A percentile compares a stretch with the other conserved stretches of the same genome.
Evolutionary conservation across 2,888 invertebrate species (phyloP).

Genomic region (Eupithecia dodoneata): DNA sequence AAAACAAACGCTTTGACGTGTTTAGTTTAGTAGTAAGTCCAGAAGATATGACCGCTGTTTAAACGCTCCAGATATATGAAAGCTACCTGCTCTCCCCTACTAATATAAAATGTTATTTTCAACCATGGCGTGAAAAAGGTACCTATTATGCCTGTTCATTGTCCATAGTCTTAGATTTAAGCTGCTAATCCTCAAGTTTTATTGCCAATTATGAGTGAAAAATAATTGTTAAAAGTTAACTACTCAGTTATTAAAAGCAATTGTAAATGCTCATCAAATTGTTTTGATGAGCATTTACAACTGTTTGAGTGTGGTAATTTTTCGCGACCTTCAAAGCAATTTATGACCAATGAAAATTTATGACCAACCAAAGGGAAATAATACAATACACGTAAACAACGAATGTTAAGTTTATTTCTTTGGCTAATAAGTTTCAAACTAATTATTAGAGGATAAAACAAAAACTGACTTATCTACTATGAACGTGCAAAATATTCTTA

Average conservation of each 20-base stretch:
- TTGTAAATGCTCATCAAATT: background rate
- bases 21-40: too few species aligned
- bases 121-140: background rate
- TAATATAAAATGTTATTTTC: background rate
- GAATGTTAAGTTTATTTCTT: slow-evolving; percentile 38
- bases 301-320: background rate
- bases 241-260: background rate
- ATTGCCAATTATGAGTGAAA: background rate
- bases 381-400: background rate
- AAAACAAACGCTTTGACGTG: too few species aligned
- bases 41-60: too few species aligned
- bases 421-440: slow-evolving; percentile 33
- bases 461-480: background rate
- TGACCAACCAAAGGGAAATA: background rate
- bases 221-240: background rate
- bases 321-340: background rate
- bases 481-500: background rate
- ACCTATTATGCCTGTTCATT: background rate
- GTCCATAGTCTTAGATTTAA: background rate
- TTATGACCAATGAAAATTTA: background rate
- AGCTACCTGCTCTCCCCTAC: background rate
- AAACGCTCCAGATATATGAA: too few species aligned
- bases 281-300: background rate
- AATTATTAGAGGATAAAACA: background rate
- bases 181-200: background rate